Conservation (phyloP, 2,797 vertebrate species). For the Betta splendens region DNA sequence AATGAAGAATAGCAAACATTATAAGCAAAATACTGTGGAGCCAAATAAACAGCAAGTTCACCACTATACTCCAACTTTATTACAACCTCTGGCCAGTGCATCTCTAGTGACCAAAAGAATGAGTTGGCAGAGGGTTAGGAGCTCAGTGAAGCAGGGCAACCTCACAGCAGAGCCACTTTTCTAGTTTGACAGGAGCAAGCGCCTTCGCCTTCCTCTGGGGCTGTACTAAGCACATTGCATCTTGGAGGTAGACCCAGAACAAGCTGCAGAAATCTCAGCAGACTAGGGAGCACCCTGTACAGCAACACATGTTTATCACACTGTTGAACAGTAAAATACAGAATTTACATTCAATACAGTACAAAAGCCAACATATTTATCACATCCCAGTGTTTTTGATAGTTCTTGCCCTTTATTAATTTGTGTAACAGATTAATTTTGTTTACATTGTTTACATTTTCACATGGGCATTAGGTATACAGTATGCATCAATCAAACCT, state of each 20-base stretch:
- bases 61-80: too few relatives aligned
- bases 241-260: slow-evolving; percentile 11
- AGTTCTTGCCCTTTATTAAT: too few relatives aligned
- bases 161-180: slow-evolving; percentile 15
- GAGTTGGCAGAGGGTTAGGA: slow-evolving; percentile 13
- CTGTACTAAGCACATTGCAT: slow-evolving; percentile 21
- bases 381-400: slow-evolving; percentile 1
- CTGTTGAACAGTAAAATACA: background rate
- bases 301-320: background rate
- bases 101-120: slow-evolving; percentile 19
- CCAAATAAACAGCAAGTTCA: too few relatives aligned
- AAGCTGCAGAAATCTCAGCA: slow-evolving; percentile 26
- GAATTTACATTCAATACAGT: background rate
- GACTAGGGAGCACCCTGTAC: slow-evolving; percentile 16
- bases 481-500: background rate
- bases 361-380: too few relatives aligned
- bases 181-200: slow-evolving; percentile 29
- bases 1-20: too few relatives aligned
- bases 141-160: slow-evolving; percentile 23
- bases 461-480: too few relatives aligned
- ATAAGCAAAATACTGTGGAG: too few relatives aligned
- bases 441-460: slow-evolving; percentile 1
- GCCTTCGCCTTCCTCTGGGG: slow-evolving; percentile 44
- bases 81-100: background rate
- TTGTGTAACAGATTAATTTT: too few relatives aligned